These are phyloP conservation scores for Eutolmus rufibarbis DNA, from an alignment of 2,888 invertebrate species.

Conservation along the genomic window DNA sequence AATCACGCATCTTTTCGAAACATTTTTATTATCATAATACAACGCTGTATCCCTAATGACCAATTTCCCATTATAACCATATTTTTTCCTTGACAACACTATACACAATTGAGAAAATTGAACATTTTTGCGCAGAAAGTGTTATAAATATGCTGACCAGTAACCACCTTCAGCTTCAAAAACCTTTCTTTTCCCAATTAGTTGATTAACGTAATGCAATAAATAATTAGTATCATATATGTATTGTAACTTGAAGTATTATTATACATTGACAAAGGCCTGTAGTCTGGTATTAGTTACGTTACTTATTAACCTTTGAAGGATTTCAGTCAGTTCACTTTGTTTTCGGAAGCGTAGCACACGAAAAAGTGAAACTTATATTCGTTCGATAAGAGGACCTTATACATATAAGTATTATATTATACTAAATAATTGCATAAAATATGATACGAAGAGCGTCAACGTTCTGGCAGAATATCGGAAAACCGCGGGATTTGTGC, in stretches of 20 bases:
- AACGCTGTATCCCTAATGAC: not conserved
- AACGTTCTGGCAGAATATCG: constrained; percentile 51
- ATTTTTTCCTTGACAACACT: not conserved
- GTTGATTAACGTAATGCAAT: not conserved
- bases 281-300: not conserved
- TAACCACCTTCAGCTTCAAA: not conserved
- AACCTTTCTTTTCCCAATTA: not conserved
- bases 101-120: not conserved
- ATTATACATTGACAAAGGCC: not conserved
- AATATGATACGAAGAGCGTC: not conserved
- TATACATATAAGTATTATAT: not conserved
- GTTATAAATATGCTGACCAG: not conserved
- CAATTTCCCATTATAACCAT: not conserved
- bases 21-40: not conserved
- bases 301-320: not conserved
- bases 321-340: not conserved
- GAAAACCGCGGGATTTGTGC: constrained; percentile 57
- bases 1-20: not conserved
- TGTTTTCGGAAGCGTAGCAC: not conserved
- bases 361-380: not conserved
- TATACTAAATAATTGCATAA: not conserved
- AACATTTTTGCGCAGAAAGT: not conserved
- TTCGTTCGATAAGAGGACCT: not conserved
- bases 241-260: not conserved
- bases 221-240: not conserved